Evolutionary conservation across 1,140 invertebrate genomes (phyloP), one percentile per base, ranked within the genome.

Genomic region (Brachionus rotundiformis): DNA sequence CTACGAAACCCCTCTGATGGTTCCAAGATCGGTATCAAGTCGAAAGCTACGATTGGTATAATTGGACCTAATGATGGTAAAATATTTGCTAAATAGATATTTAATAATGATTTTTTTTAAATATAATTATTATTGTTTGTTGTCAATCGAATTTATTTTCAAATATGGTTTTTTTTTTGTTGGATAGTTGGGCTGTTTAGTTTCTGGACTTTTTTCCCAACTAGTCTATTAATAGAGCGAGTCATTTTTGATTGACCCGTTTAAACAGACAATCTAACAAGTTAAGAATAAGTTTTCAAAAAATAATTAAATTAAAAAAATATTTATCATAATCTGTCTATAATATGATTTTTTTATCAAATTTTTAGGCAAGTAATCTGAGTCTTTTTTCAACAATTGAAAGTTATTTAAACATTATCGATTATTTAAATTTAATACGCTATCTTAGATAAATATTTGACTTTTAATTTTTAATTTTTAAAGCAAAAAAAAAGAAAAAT

Each of bases 61-160:
- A 10, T 47, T 8, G 68, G 68, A 11, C 68, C 68, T 7, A 73
- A 73, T 44, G 68, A 73, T 73, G 68, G 63, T 68, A 68, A 68
- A 3, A 11, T 36, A 36, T 33, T 68, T 68, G 29, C 36, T 19
- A 10, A 31, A 27, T 23, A 29, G 4, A 63, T 10, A n/a, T 29
- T 33, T 33, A 13, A 13, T 6, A n/a, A 11, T 27, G 23, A 25
- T 63, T 31, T 63, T 63, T 11, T 63, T 63, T 63, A 29, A 54
- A 54, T 54, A n/a, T 2, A 63, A 63, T 63, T 63, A 29, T 63
- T 29, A 13, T 33, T 63, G 29, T 13, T 63, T 63, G 47, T 25
- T 25, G 3, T 49, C n/a, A 16, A 49, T 6, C 6, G 47, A 49
- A 54, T 16, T 25, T 54, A 54, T 54, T 49, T 49, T 49, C 7